These are phyloP conservation scores for Salarias fasciatus DNA, from an alignment of 2,797 vertebrate genomes.

Conservation along the genomic window DNA sequence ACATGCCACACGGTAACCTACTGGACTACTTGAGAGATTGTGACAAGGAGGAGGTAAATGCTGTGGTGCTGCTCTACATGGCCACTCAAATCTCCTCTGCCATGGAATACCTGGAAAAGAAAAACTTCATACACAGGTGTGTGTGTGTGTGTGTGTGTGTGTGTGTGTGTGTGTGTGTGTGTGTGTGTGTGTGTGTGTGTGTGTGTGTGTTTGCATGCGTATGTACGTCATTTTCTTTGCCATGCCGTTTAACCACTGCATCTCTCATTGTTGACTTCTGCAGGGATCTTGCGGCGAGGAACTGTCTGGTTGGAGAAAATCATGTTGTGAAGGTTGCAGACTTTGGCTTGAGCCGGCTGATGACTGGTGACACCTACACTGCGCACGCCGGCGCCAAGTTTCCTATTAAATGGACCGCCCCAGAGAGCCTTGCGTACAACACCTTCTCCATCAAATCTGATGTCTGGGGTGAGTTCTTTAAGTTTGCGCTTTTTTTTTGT, in stretches of 20 bases:
- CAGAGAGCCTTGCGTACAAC: constrained; percentile 98
- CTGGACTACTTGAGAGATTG: constrained; percentile 97
- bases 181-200: constrained; percentile 68
- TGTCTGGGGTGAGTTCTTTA: constrained; percentile 92
- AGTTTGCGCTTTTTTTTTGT: too few species aligned
- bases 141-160: background rate
- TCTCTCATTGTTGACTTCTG: background rate
- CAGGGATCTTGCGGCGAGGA: constrained; percentile 97
- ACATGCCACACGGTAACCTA: constrained; percentile 98
- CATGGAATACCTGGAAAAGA: constrained; percentile 99
- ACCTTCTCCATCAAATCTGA: constrained; percentile 99
- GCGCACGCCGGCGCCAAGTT: constrained; percentile 99
- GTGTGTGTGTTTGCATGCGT: too few species aligned
- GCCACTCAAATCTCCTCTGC: constrained; percentile 99
- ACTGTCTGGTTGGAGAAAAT: constrained; percentile 98
- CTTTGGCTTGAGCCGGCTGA: constrained; percentile 95
- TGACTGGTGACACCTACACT: constrained; percentile 98
- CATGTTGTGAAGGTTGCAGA: constrained; percentile 98
- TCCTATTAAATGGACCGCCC: constrained; percentile 99
- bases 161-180: constrained; percentile 69
- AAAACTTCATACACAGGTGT: constrained; percentile 98
- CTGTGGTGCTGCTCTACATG: constrained; percentile 98
- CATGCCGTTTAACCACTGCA: background rate
- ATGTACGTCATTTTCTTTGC: background rate
- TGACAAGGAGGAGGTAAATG: constrained; percentile 94